Percentiles rank a stretch among this genome's conserved stretches.
Conservation (phyloP, 1,140 invertebrate genomes). For the Riptortus pedestris region DNA sequence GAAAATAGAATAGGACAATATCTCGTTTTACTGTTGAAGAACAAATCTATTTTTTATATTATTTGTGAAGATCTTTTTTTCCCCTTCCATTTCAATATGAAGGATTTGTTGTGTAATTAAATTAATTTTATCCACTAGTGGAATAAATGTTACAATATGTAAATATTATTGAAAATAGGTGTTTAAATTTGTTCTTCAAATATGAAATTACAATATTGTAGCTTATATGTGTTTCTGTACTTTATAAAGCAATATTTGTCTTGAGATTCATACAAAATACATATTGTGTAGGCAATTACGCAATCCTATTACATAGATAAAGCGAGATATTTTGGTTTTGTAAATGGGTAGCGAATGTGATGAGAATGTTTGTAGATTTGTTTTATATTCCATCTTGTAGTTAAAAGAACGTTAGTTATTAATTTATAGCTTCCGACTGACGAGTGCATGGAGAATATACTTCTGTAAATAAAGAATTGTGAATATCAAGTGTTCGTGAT, state of each 20-base stretch:
- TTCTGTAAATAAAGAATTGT: neutral
- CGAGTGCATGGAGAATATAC: neutral
- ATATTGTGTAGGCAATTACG: neutral
- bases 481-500: neutral
- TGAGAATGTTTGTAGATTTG: neutral
- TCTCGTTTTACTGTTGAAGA: constrained; percentile 3
- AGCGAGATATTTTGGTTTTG: neutral
- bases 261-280: neutral
- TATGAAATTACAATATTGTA: neutral
- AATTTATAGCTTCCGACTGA: neutral
- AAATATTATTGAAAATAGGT: neutral
- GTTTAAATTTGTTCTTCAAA: neutral
- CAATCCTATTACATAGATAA: neutral
- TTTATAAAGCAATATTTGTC: neutral
- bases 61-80: neutral
- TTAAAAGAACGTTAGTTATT: neutral
- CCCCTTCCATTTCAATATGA: neutral
- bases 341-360: neutral
- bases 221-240: too few species aligned
- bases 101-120: neutral
- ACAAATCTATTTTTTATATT: neutral
- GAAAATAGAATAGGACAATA: constrained; percentile 3
- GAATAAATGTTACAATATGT: neutral
- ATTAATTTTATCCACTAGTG: neutral
- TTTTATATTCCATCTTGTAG: neutral